Percentiles rank a stretch among this genome's conserved stretches.
Evolutionary conservation across 2,888 invertebrate species (phyloP).

Genomic region (Meandrusa payeni): DNA sequence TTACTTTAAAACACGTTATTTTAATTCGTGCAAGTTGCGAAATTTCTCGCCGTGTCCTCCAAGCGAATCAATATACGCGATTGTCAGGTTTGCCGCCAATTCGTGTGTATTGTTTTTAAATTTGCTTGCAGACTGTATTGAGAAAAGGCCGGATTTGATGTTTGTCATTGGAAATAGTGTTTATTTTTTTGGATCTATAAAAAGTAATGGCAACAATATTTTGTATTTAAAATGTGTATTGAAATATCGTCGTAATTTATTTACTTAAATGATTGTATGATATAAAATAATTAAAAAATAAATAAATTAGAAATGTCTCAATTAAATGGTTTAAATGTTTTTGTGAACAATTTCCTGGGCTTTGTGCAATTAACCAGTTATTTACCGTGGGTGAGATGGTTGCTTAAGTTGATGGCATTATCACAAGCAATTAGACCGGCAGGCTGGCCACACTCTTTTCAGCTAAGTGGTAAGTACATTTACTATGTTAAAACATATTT

Average conservation of each 20-base stretch:
- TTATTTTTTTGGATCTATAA: too few relatives aligned
- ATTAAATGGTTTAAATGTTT: conserved; percentile 27
- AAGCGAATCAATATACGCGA: conserved; percentile 10
- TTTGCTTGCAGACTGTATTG: conserved; percentile 3
- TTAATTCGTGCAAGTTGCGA: conserved; percentile 15
- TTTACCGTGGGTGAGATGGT: conserved; percentile 41
- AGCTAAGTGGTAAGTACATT: conserved; percentile 49
- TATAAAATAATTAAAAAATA: background rate
- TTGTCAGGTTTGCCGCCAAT: conserved; percentile 9
- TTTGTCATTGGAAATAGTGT: too few relatives aligned
- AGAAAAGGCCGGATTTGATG: conserved; percentile 3
- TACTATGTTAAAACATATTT: too few relatives aligned
- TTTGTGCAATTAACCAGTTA: conserved; percentile 41
- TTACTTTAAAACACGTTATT: conserved; percentile 13
- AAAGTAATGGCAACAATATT: too few relatives aligned
- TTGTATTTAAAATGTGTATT: too few relatives aligned
- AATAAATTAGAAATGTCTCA: conserved; percentile 1
- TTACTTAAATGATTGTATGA: background rate
- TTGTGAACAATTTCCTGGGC: conserved; percentile 43
- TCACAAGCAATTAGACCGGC: conserved; percentile 46
- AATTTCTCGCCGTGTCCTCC: conserved; percentile 7
- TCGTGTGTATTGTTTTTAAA: conserved; percentile 15
- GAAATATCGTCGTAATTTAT: too few relatives aligned
- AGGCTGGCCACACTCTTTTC: conserved; percentile 54
- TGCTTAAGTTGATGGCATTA: conserved; percentile 47